phyloP scores from a whole-genome alignment of 2,113 vertebrate genomes.

The Tonatia bakeri region DNA sequence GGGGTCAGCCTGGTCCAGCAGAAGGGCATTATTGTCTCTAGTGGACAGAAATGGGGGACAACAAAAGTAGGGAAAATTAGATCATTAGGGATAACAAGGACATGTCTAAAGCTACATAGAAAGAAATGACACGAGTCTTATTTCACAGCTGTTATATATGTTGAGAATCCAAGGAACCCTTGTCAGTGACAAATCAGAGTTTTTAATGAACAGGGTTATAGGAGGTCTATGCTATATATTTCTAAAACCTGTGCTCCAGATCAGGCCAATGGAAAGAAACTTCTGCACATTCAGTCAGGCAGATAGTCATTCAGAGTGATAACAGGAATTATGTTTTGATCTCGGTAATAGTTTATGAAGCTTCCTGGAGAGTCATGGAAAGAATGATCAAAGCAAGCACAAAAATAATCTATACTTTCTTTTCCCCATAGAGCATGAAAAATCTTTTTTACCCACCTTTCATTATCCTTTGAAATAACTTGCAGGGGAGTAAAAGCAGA shows the following conservation, averaged over 20 bases:
- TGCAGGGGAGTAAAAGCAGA: conserved; percentile 55
- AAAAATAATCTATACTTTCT: conserved; percentile 33
- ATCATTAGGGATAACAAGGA: background rate
- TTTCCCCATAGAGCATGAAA: background rate
- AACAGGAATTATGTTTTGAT: conserved; percentile 53
- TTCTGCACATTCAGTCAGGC: conserved; percentile 31
- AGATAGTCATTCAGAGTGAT: background rate
- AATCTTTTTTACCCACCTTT: conserved; percentile 39
- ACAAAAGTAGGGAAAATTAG: background rate
- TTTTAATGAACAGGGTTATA: conserved; percentile 36
- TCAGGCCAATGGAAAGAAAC: conserved; percentile 28
- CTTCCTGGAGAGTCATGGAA: conserved; percentile 20
- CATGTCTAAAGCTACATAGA: background rate
- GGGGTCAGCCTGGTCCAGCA: background rate
- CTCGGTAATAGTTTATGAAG: conserved; percentile 55
- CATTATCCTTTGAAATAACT: conserved; percentile 42
- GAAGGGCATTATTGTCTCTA: background rate
- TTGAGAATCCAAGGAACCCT: background rate
- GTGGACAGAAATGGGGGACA: background rate
- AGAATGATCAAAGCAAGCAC: conserved; percentile 59
- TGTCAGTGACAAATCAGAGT: background rate
- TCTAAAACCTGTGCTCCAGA: conserved; percentile 39
- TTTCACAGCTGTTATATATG: conserved; percentile 23
- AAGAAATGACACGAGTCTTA: background rate
- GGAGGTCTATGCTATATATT: conserved; percentile 13